Evolutionary conservation across 1,140 invertebrate species (phyloP).

Genomic region (Spodoptera litura): DNA sequence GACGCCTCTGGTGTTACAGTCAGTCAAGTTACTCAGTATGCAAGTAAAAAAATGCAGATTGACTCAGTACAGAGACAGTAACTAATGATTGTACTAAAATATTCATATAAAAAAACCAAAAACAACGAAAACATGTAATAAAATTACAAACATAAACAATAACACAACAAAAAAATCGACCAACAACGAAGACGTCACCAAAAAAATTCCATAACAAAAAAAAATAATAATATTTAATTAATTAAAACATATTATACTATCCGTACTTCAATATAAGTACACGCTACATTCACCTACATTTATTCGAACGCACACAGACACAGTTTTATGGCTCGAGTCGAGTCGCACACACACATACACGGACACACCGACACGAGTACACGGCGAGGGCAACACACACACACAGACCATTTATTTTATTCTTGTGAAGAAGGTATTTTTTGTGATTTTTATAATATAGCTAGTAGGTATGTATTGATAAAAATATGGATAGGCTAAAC

Average conservation of each 20-base stretch:
- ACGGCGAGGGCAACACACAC: conserved; percentile 60
- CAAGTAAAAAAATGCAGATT: not conserved
- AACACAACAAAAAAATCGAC: not conserved
- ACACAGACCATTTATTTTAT: conserved; percentile 39
- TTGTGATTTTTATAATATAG: not conserved
- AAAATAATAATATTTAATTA: conserved; percentile 35
- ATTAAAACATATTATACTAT: not conserved
- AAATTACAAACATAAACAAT: too few relatives aligned
- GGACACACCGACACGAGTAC: conserved; percentile 57
- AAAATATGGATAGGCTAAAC: too few relatives aligned
- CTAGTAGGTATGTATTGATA: too few relatives aligned
- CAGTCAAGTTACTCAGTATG: not conserved
- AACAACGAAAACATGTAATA: too few relatives aligned
- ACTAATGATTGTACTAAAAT: too few relatives aligned
- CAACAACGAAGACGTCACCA: not conserved
- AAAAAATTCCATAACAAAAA: not conserved
- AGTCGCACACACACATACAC: conserved; percentile 55
- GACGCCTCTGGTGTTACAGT: too few relatives aligned
- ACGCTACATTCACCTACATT: conserved; percentile 81
- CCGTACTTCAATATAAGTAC: conserved; percentile 67
- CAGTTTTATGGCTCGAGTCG: conserved; percentile 67
- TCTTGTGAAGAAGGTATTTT: conserved; percentile 50
- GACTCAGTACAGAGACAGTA: too few relatives aligned
- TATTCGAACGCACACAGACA: conserved; percentile 80
- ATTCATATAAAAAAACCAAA: too few relatives aligned